Conservation (phyloP, 2,888 invertebrate species). For the Brenthis daphne region DNA sequence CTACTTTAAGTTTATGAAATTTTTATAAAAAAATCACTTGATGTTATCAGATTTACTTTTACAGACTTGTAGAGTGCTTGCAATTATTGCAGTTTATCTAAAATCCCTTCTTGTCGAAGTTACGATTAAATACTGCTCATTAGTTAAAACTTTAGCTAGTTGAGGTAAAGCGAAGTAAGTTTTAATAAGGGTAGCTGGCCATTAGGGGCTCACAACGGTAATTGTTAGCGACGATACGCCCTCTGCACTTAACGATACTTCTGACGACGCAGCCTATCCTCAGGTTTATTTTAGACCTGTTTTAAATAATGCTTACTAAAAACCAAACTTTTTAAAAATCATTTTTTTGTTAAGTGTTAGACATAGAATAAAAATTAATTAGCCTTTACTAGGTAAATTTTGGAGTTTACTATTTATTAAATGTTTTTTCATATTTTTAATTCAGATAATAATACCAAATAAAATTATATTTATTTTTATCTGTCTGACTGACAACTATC, state of each 20-base stretch:
- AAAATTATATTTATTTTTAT: too few relatives aligned
- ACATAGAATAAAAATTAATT: neutral
- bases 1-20: too few relatives aligned
- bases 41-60: too few relatives aligned
- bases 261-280: slow-evolving; percentile 27
- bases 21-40: too few relatives aligned
- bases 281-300: slow-evolving; percentile 1
- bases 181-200: slow-evolving; percentile 77
- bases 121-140: slow-evolving; percentile 71
- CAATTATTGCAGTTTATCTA: neutral
- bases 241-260: slow-evolving; percentile 46
- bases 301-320: neutral
- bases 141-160: slow-evolving; percentile 62
- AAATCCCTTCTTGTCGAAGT: slow-evolving; percentile 52
- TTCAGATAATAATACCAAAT: too few relatives aligned
- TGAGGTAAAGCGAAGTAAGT: slow-evolving; percentile 65
- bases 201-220: slow-evolving; percentile 70
- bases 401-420: too few relatives aligned
- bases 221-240: slow-evolving; percentile 51
- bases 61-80: neutral
- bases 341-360: neutral
- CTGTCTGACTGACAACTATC: too few relatives aligned
- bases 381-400: neutral
- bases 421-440: too few relatives aligned
- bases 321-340: neutral